A percentile compares a stretch with the other conserved stretches of the same genome.
Conservation (phyloP, 2,888 invertebrate genomes). For the Diplolepis rosae region DNA sequence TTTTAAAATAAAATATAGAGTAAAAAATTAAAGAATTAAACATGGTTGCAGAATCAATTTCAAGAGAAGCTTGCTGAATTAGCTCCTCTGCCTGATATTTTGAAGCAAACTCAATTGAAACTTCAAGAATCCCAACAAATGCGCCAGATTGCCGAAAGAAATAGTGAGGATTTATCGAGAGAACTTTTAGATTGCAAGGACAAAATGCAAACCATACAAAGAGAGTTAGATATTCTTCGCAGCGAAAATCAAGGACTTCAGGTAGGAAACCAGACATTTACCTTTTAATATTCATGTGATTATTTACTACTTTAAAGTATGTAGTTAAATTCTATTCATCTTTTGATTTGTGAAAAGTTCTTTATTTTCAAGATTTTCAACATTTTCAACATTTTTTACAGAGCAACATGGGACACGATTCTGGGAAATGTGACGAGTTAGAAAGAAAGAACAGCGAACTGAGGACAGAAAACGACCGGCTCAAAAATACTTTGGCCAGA, state of each 20-base stretch:
- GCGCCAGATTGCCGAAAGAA: conserved; percentile 80
- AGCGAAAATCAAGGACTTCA: conserved; percentile 59
- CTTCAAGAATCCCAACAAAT: conserved; percentile 82
- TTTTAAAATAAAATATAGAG: neutral
- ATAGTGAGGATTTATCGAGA: conserved; percentile 79
- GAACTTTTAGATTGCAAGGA: conserved; percentile 80
- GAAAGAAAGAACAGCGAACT: conserved; percentile 75
- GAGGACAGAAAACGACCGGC: conserved; percentile 74
- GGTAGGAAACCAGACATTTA: conserved; percentile 43
- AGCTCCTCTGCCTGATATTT: conserved; percentile 81
- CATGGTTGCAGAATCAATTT: conserved; percentile 76
- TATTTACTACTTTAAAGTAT: no score
- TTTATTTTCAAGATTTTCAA: neutral
- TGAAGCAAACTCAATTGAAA: conserved; percentile 81
- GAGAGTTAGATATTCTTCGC: conserved; percentile 65
- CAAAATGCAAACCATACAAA: conserved; percentile 74
- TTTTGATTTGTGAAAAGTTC: neutral
- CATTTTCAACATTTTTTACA: conserved; percentile 23
- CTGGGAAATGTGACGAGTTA: conserved; percentile 62
- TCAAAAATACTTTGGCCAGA: conserved; percentile 76
- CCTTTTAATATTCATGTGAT: no score
- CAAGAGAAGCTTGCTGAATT: conserved; percentile 83
- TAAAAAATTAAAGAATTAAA: neutral
- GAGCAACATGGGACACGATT: conserved; percentile 54
- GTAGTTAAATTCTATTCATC: neutral